Percentiles rank a stretch among this genome's conserved stretches.
These are phyloP conservation scores for Danaus chrysippus DNA, from an alignment of 2,888 invertebrate genomes.

Conservation along the genomic window DNA sequence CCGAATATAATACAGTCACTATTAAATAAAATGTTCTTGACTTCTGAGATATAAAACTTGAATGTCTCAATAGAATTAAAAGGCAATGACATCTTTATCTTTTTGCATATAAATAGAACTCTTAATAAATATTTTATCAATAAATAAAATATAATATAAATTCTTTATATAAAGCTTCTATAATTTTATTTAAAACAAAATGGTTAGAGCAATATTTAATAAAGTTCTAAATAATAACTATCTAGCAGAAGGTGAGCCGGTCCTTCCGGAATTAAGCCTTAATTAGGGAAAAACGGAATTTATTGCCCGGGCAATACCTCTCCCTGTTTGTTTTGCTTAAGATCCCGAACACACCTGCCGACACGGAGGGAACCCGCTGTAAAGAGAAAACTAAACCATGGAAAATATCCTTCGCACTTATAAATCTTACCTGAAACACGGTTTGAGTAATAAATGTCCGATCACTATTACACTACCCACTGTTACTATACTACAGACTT, in stretches of 20 bases:
- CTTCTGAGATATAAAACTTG: too few relatives aligned
- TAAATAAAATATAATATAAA: neutral
- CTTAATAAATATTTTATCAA: too few relatives aligned
- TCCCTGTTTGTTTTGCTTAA: constrained; percentile 47
- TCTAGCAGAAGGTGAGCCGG: constrained; percentile 29
- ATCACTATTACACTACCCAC: too few relatives aligned
- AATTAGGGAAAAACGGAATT: constrained; percentile 77
- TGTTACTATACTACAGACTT: too few relatives aligned
- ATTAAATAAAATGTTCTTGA: neutral
- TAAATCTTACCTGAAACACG: neutral
- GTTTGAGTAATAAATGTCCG: too few relatives aligned
- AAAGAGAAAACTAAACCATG: neutral
- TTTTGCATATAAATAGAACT: too few relatives aligned
- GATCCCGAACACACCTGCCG: constrained; percentile 28
- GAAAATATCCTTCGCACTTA: neutral
- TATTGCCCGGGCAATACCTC: constrained; percentile 62
- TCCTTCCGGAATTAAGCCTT: constrained; percentile 61
- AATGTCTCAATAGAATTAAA: too few relatives aligned
- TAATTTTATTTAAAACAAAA: constrained; percentile 6
- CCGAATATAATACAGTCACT: neutral
- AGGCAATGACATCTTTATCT: too few relatives aligned
- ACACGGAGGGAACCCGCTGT: constrained; percentile 2
- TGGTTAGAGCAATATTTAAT: constrained; percentile 26
- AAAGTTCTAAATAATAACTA: constrained; percentile 33
- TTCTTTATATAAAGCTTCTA: neutral